These are phyloP conservation scores for Branchinecta lynchi DNA, from an alignment of 1,140 invertebrate species.

Conservation along the genomic window DNA sequence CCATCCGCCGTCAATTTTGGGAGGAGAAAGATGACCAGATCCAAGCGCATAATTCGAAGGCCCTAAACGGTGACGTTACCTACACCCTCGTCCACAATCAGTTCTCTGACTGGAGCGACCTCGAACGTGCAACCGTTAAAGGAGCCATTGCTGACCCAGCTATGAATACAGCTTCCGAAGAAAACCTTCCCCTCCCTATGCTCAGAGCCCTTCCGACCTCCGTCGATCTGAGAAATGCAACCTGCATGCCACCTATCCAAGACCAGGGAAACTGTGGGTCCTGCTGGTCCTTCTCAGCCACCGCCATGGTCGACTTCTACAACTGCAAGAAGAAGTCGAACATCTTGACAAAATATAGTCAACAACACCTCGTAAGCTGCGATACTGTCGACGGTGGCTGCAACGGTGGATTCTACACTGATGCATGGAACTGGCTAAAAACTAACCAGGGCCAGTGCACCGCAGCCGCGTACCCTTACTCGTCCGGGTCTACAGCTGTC, in stretches of 20 bases:
- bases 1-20: constrained; percentile 14
- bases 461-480: background rate
- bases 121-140: background rate
- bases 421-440: background rate
- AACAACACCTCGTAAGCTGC: constrained; percentile 47
- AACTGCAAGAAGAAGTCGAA: constrained; percentile 20
- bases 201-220: background rate
- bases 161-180: background rate
- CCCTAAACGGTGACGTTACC: background rate
- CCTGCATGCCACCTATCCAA: constrained; percentile 20
- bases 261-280: constrained; percentile 30
- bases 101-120: constrained; percentile 13
- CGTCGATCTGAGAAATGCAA: constrained; percentile 14
- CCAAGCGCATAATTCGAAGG: background rate
- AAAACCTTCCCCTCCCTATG: too few relatives aligned
- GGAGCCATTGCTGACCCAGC: background rate
- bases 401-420: constrained; percentile 39
- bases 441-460: background rate
- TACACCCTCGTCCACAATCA: constrained; percentile 14
- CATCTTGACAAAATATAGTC: constrained; percentile 27
- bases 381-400: constrained; percentile 45
- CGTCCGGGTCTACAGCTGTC: background rate
- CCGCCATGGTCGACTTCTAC: constrained; percentile 23
- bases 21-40: constrained; percentile 12
- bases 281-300: constrained; percentile 32